These are phyloP conservation scores for Platanista minor DNA, from an alignment of 2,113 vertebrate genomes.

Conservation along the genomic window DNA sequence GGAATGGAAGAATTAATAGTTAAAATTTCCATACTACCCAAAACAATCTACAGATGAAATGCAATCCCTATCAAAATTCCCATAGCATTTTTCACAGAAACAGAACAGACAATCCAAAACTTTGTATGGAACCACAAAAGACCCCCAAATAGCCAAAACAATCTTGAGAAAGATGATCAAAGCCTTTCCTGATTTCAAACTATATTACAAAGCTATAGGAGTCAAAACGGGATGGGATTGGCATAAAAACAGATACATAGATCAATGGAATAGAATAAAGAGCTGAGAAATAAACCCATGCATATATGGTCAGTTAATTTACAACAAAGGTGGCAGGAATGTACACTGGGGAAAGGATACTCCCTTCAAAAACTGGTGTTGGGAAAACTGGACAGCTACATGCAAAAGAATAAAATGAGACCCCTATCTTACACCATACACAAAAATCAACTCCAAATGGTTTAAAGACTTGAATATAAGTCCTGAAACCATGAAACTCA, in stretches of 20 bases:
- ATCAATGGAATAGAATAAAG: neutral
- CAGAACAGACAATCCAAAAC: neutral
- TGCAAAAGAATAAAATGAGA: neutral
- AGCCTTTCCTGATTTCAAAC: neutral
- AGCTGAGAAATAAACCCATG: neutral
- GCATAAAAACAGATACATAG: neutral
- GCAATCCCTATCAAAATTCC: neutral
- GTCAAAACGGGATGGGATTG: neutral
- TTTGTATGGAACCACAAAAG: neutral
- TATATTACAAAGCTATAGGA: neutral
- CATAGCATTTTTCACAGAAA: neutral
- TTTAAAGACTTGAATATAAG: neutral
- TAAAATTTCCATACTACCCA: neutral
- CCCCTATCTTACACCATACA: neutral
- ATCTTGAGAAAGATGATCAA: neutral
- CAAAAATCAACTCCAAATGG: neutral
- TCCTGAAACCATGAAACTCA: neutral
- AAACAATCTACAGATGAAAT: neutral
- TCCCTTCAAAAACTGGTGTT: neutral
- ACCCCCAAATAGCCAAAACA: neutral
- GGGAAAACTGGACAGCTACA: neutral
- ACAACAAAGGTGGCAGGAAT: neutral
- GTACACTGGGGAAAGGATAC: neutral
- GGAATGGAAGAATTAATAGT: neutral
- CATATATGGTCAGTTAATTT: neutral